Evolutionary conservation across 2,797 vertebrate species (phyloP).

Genomic region (Amniataba percoides): DNA sequence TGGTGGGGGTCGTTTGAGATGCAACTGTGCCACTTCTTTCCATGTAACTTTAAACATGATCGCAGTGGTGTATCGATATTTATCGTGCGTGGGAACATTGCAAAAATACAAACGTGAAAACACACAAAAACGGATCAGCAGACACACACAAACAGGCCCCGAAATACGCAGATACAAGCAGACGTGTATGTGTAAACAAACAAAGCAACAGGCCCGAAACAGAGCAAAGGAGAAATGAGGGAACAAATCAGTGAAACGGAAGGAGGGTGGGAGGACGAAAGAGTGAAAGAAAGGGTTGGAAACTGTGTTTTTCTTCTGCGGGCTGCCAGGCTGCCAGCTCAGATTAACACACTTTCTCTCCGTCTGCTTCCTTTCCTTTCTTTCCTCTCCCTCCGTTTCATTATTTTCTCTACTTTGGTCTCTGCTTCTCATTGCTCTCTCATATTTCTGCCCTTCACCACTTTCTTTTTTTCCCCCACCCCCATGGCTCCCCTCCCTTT

Average conservation of each 20-base stretch:
- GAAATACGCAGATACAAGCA: conserved; percentile 19
- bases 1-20: conserved; percentile 12
- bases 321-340: conserved; percentile 55
- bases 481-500: not conserved
- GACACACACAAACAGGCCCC: not conserved
- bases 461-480: not conserved
- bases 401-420: conserved; percentile 14
- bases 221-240: conserved; percentile 24
- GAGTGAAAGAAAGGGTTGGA: conserved; percentile 54
- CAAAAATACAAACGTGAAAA: conserved; percentile 22
- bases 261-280: conserved; percentile 51
- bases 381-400: conserved; percentile 18
- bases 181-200: conserved; percentile 30
- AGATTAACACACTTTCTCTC: conserved; percentile 60
- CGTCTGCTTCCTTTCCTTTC: conserved; percentile 27
- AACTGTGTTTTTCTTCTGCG: conserved; percentile 48
- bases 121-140: conserved; percentile 1
- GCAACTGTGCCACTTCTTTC: conserved; percentile 7
- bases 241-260: conserved; percentile 56
- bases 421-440: conserved; percentile 4
- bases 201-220: conserved; percentile 39
- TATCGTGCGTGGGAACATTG: conserved; percentile 32
- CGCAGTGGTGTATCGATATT: conserved; percentile 29
- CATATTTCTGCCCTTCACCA: conserved; percentile 5
- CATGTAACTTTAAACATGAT: conserved; percentile 2